Conservation (phyloP, 2,797 vertebrate genomes). For the Dryobates pubescens region DNA sequence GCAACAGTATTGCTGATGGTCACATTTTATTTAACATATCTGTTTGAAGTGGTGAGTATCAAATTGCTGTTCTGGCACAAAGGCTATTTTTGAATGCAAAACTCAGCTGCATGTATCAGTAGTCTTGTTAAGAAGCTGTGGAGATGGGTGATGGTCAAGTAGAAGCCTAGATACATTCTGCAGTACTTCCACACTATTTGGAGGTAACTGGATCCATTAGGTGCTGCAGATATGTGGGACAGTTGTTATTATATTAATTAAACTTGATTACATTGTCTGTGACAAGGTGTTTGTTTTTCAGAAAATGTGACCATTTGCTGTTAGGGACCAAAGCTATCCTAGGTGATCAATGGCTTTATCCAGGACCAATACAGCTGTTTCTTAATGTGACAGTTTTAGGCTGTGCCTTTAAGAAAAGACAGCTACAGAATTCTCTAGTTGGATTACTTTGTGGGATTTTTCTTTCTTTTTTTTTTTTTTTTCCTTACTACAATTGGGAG, state of each 20-base stretch:
- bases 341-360: background rate
- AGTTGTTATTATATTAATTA: background rate
- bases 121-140: background rate
- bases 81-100: background rate
- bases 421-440: background rate
- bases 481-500: background rate
- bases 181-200: background rate
- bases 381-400: background rate
- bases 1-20: background rate
- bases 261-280: background rate
- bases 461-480: background rate
- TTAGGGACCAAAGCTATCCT: background rate
- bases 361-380: background rate
- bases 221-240: background rate
- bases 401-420: too few species aligned
- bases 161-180: background rate
- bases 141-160: background rate
- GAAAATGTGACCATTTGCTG: background rate
- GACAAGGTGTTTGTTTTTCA: background rate
- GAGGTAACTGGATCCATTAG: background rate
- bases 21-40: background rate
- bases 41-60: background rate
- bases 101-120: background rate
- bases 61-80: background rate
- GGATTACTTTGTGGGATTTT: background rate